phyloP scores from a whole-genome alignment of 2,888 invertebrate species.

The Eilema griseolum region DNA sequence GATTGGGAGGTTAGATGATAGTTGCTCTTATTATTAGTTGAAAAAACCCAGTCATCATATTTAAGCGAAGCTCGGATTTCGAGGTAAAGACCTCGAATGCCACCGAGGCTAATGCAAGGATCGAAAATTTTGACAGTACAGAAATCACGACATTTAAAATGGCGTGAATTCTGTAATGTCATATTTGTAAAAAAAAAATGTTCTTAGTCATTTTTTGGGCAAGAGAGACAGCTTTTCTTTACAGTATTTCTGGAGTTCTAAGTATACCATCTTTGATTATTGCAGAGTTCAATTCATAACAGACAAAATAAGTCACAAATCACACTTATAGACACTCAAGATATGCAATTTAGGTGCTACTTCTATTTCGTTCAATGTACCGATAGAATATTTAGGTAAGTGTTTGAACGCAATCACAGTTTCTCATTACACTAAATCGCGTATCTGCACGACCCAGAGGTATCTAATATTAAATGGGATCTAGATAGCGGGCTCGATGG shows the following conservation, averaged over 20 bases:
- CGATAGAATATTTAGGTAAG: background rate
- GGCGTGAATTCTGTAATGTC: background rate
- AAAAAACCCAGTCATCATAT: no score
- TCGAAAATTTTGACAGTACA: no score
- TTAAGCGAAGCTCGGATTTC: no score
- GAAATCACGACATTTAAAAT: no score
- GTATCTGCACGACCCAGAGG: constrained; percentile 26
- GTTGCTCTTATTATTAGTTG: no score
- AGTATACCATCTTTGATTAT: background rate
- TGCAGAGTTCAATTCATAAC: background rate
- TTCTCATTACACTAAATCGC: constrained; percentile 36
- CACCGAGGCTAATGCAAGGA: no score
- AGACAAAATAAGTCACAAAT: background rate
- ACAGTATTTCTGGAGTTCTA: background rate
- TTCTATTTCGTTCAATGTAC: background rate
- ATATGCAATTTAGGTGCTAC: background rate
- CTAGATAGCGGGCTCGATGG: constrained; percentile 37
- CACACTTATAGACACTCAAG: background rate
- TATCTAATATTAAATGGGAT: constrained; percentile 33
- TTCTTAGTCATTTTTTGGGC: background rate
- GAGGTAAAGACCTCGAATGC: no score
- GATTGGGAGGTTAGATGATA: no score
- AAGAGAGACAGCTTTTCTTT: background rate
- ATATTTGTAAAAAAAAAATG: background rate
- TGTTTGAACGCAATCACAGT: constrained; percentile 15